Conservation (phyloP, 2,113 vertebrate species). For the Glaucomys volans region DNA sequence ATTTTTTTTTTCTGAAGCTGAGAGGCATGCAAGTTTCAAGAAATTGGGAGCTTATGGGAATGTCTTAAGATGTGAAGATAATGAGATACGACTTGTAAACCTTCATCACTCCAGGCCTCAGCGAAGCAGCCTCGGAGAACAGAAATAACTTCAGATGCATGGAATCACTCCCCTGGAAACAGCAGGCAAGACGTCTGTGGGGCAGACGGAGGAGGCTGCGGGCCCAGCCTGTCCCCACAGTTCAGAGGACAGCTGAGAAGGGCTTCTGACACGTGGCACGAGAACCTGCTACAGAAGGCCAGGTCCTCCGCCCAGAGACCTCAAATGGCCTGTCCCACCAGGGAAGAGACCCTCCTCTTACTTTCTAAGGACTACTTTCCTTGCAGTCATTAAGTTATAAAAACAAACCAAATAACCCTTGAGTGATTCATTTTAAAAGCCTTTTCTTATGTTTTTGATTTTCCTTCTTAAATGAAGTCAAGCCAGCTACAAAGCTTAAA, state of each 20-base stretch:
- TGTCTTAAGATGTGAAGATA: neutral
- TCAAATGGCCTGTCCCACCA: neutral
- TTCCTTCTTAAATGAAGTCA: neutral
- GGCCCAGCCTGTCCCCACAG: neutral
- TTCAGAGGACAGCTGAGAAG: neutral
- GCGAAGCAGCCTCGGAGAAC: neutral
- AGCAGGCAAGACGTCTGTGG: neutral
- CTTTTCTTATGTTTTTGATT: neutral
- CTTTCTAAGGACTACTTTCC: neutral
- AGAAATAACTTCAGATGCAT: neutral
- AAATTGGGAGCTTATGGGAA: neutral
- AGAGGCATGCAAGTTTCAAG: neutral
- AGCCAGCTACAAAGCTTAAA: neutral
- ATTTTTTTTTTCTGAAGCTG: neutral
- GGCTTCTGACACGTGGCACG: fast-evolving
- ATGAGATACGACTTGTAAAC: neutral
- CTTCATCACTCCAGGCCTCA: neutral
- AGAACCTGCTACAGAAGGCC: neutral
- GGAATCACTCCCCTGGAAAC: neutral
- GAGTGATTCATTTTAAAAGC: neutral
- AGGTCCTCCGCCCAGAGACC: neutral
- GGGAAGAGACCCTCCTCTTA: neutral
- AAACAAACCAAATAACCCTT: neutral
- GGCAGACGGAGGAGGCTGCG: neutral
- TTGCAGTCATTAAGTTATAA: neutral